Evolutionary conservation across 2,113 vertebrate genomes (phyloP).

Genomic region (Octodon degus): DNA sequence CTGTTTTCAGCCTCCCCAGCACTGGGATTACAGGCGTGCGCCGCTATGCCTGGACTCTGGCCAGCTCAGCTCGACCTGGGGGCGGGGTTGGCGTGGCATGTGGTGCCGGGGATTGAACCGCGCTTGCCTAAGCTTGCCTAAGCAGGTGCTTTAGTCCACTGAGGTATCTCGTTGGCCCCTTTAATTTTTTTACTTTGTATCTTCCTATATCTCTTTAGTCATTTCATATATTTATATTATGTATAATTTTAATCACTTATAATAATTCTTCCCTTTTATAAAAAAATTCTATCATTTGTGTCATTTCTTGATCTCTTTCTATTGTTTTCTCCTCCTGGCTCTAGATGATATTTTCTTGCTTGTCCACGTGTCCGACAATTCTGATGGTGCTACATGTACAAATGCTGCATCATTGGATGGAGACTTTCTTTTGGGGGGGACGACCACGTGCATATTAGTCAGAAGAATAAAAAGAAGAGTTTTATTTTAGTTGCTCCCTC

Average conservation of each 20-base stretch:
- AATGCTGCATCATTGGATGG: too few species aligned
- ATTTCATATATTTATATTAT: neutral
- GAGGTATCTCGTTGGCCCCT: too few species aligned
- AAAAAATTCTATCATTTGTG: neutral
- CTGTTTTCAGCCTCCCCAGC: too few species aligned
- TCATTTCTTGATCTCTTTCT: neutral
- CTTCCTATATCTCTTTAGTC: neutral
- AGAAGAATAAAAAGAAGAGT: neutral
- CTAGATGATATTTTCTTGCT: neutral
- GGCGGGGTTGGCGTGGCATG: too few species aligned
- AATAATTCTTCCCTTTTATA: neutral
- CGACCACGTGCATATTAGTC: neutral
- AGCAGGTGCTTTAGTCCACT: too few species aligned
- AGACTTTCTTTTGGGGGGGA: neutral
- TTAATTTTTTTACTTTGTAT: neutral
- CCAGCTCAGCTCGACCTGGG: too few species aligned
- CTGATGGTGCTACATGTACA: neutral
- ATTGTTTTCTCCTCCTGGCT: neutral
- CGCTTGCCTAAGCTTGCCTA: too few species aligned
- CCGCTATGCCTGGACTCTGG: too few species aligned
- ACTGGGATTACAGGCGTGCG: too few species aligned
- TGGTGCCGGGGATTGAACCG: too few species aligned
- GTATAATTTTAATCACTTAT: neutral
- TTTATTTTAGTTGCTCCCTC: neutral
- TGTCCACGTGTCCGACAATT: neutral